Conservation (phyloP, 2,888 invertebrate species). For the Melanargia galathea region DNA sequence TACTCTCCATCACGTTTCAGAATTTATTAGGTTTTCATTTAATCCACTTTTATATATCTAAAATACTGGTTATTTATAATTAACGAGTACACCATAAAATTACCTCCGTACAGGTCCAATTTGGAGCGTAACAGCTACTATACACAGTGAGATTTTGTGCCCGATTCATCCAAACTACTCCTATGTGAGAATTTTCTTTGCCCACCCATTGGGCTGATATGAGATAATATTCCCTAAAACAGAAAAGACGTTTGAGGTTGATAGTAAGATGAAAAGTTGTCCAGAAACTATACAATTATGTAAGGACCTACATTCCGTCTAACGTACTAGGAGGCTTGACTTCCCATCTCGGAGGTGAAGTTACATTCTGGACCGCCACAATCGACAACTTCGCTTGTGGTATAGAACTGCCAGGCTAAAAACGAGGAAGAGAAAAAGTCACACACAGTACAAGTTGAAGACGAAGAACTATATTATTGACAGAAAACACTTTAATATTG, state of each 20-base stretch:
- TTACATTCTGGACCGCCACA: constrained; percentile 87
- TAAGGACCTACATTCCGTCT: constrained; percentile 87
- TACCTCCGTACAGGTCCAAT: constrained; percentile 93
- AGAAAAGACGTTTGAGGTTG: constrained; percentile 31
- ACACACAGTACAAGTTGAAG: no score
- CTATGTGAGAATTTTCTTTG: constrained; percentile 88
- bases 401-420: constrained; percentile 92
- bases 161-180: constrained; percentile 96
- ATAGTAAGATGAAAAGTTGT: neutral
- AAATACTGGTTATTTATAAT: no score
- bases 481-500: no score
- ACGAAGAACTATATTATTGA: neutral
- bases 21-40: no score
- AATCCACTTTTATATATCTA: no score
- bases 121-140: constrained; percentile 91
- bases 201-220: constrained; percentile 96
- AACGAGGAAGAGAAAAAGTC: neutral
- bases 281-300: neutral
- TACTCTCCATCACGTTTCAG: no score
- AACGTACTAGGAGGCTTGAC: constrained; percentile 88
- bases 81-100: constrained; percentile 12
- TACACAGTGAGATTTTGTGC: constrained; percentile 95
- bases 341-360: constrained; percentile 84
- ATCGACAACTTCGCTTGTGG: constrained; percentile 92
- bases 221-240: constrained; percentile 93